Evolutionary conservation across 2,888 invertebrate species (phyloP).

Genomic region (Helobdella robusta): DNA sequence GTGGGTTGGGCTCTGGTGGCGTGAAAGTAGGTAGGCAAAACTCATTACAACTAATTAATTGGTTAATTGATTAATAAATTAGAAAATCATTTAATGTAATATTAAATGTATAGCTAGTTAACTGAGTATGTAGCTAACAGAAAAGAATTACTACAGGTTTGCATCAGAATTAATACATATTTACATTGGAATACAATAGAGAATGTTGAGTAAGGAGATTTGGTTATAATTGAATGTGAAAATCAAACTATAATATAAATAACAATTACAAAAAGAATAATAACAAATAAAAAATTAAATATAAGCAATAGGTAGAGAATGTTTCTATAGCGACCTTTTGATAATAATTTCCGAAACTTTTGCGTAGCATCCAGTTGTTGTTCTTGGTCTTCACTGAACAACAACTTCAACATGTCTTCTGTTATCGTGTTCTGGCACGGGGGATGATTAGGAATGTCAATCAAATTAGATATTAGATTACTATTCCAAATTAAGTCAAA

Average conservation of each 20-base stretch:
- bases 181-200: no score
- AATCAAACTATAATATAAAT: not conserved
- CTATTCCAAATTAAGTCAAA: not conserved
- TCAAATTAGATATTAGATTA: not conserved
- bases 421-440: constrained; percentile 57
- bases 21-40: not conserved
- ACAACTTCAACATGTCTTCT: constrained; percentile 71
- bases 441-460: not conserved
- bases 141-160: no score
- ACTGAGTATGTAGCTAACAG: no score
- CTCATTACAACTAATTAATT: not conserved
- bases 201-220: no score
- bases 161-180: no score
- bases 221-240: not conserved
- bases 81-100: not conserved
- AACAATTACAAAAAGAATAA: not conserved
- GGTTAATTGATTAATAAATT: no score
- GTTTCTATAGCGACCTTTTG: no score
- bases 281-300: not conserved
- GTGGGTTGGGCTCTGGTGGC: constrained; percentile 76
- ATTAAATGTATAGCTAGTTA: not conserved
- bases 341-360: constrained; percentile 81
- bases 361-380: constrained; percentile 79
- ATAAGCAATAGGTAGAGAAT: not conserved
- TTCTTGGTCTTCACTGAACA: constrained; percentile 55